Conservation (phyloP, 2,797 vertebrate species). For the Distichodus sexfasciatus region DNA sequence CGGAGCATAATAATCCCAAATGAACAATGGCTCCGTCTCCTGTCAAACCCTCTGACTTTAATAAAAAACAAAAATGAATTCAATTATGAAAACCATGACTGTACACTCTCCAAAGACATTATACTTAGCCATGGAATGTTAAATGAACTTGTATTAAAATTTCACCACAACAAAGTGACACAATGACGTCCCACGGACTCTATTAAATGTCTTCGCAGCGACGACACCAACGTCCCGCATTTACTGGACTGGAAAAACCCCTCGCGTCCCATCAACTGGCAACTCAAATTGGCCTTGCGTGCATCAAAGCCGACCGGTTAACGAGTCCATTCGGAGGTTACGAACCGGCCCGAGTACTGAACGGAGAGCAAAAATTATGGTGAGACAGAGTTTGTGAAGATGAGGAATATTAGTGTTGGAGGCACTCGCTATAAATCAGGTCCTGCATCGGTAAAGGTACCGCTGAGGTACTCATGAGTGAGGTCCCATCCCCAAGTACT, state of each 20-base stretch:
- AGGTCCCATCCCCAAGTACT: no score
- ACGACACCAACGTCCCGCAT: constrained; percentile 25
- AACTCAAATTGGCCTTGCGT: neutral
- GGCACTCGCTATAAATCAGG: no score
- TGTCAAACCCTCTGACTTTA: constrained; percentile 11
- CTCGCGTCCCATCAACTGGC: constrained; percentile 14
- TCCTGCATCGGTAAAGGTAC: no score
- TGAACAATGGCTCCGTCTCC: constrained; percentile 10
- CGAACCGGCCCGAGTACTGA: constrained; percentile 5
- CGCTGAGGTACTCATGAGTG: no score
- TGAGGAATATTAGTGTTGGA: no score
- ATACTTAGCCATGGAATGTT: constrained; percentile 10
- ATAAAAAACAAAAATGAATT: constrained; percentile 11
- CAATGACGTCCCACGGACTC: constrained; percentile 16
- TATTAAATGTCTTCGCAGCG: constrained; percentile 14
- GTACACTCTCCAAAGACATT: constrained; percentile 15
- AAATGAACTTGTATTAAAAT: constrained; percentile 11
- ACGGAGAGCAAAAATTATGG: constrained; percentile 1
- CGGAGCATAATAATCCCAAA: neutral
- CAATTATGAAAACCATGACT: neutral
- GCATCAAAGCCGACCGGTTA: constrained; percentile 30
- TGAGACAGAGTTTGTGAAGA: neutral
- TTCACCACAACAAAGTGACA: constrained; percentile 18
- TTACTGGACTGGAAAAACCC: constrained; percentile 11
- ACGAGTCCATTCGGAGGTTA: constrained; percentile 26